phyloP scores from a whole-genome alignment of 2,113 vertebrate genomes.

The Ailurus styani region DNA sequence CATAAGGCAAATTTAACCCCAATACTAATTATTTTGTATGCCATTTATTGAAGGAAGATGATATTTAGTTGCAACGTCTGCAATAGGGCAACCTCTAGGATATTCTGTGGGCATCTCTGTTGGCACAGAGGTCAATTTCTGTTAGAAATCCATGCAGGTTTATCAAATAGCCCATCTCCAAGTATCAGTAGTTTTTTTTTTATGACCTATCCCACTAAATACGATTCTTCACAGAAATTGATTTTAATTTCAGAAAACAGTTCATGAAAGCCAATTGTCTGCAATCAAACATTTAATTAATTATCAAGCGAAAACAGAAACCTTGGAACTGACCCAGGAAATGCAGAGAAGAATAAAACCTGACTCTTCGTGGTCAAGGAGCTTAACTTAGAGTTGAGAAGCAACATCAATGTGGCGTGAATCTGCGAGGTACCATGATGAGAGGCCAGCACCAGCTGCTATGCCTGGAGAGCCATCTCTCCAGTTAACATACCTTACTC shows the following conservation, averaged over 20 bases:
- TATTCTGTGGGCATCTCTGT: not conserved
- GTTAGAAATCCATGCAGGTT: not conserved
- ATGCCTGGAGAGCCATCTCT: not conserved
- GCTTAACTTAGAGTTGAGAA: not conserved
- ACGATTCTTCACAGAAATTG: not conserved
- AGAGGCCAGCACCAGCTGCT: not conserved
- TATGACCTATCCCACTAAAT: not conserved
- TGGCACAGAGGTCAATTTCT: not conserved
- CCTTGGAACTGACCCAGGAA: not conserved
- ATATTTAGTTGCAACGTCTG: not conserved
- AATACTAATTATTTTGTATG: not conserved
- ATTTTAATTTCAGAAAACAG: not conserved
- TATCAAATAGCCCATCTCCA: not conserved
- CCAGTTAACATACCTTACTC: not conserved
- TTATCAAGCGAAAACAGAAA: not conserved
- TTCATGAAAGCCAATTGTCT: not conserved
- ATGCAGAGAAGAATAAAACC: not conserved
- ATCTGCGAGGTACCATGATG: not conserved
- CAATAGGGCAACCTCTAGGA: not conserved
- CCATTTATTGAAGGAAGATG: not conserved
- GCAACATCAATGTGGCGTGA: not conserved
- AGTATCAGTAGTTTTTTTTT: not conserved
- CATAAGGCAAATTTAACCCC: not conserved
- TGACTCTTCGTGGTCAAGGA: not conserved
- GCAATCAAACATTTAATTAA: not conserved